These are phyloP conservation scores for Hycleus cichorii DNA, from an alignment of 1,140 invertebrate species.

Conservation along the genomic window DNA sequence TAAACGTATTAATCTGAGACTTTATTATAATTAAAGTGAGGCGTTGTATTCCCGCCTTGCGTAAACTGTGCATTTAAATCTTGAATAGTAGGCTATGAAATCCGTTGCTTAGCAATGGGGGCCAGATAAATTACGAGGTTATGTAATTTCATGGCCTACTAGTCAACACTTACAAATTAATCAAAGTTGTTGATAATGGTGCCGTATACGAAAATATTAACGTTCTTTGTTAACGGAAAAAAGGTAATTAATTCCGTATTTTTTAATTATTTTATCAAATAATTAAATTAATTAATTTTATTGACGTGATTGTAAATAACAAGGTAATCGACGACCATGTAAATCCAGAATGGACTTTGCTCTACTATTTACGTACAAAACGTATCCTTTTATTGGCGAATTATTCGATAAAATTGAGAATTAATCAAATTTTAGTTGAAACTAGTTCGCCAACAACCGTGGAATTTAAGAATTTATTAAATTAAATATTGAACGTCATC, in stretches of 20 bases:
- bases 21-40: no score
- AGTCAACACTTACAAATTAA: no score
- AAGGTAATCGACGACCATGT: slow-evolving; percentile 51
- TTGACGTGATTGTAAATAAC: background rate
- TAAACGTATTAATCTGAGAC: no score
- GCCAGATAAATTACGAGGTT: no score
- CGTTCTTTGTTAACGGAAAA: slow-evolving; percentile 47
- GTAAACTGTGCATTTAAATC: no score
- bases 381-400: slow-evolving; percentile 48
- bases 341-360: slow-evolving; percentile 78
- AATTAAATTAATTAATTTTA: background rate
- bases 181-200: no score
- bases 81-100: no score
- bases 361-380: slow-evolving; percentile 76
- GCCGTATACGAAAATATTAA: slow-evolving; percentile 19
- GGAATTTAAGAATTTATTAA: no score
- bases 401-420: background rate
- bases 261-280: background rate
- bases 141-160: no score
- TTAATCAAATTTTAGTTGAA: background rate
- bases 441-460: background rate
- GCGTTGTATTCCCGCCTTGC: no score
- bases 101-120: no score
- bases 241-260: slow-evolving; percentile 36
- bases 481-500: no score